Base-by-base conservation (phyloP, 2,888 invertebrate genomes). In the Amphiduros pacificus region DNA sequence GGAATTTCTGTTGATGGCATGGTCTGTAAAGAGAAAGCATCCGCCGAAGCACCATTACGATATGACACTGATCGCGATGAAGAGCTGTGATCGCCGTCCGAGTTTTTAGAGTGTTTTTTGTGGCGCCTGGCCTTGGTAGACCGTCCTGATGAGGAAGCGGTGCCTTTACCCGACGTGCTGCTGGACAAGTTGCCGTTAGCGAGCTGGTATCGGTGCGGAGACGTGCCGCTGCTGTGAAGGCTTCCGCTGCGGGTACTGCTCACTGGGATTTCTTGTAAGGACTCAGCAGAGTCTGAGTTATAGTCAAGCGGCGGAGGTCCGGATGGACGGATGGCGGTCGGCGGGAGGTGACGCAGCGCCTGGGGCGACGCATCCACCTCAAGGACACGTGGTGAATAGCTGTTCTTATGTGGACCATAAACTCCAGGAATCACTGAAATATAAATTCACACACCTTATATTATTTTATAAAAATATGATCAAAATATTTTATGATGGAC, bases 221-320 rank as follows among this genome's bases (percentile, higher is more conserved):
- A 9, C n/a, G 11, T 17, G 9, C 11, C 11, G 3, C 22, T 20
- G 1, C 36, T 29, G 20, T 36, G 26, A 9, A 50, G 32, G 22
- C 36, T 58, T 6, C 49, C 36, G 22, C 29, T 22, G 32, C 51
- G 51, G 40, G 50, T 50, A 9, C 52, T 55, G 22, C 54, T 57
- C 24, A 60, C 36, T 17, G 62, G 53, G 49, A 73, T 70, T 63
- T 76, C 76, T 6, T 57, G 54, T 29, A 74, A 62, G 1, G 74
- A 74, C 52, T 75, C 75, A 11, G 71, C 74, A 5, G 75, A 70
- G 61, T 76, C 77, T 0, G 75, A 75, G 63, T 73, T 65, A 48
- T 73, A 73, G 2, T 69, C 73, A n/a, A n/a, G n/a, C 1, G 57
- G 41, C 5, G 60, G 55, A 40, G 41, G 51, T 1, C 49, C 58